Evolutionary conservation across 2,888 invertebrate genomes (phyloP).

Genomic region (Epinotia brunnichana): DNA sequence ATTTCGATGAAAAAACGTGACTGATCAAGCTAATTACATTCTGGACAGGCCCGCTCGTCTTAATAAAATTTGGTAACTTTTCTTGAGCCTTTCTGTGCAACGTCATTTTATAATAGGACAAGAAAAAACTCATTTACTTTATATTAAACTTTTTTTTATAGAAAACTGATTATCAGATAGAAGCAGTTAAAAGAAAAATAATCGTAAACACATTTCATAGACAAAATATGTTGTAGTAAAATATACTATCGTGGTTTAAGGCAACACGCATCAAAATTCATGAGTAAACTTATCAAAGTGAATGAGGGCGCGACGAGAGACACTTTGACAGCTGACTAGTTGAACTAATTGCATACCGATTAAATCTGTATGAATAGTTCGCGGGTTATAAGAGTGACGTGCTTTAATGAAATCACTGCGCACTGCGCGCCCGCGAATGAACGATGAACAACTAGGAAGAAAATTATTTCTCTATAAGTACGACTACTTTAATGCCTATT

Average conservation of each 20-base stretch:
- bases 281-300: conserved; percentile 18
- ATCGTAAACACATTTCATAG: not conserved
- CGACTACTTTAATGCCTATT: too few relatives aligned
- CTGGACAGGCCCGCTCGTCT: conserved; percentile 37
- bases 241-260: conserved; percentile 5
- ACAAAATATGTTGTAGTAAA: not conserved
- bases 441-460: not conserved
- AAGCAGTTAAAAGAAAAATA: not conserved
- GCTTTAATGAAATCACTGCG: conserved; percentile 28
- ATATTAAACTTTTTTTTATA: conserved; percentile 5
- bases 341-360: conserved; percentile 37
- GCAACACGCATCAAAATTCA: conserved; percentile 12
- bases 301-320: conserved; percentile 18
- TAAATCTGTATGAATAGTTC: conserved; percentile 36
- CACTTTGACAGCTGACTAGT: conserved; percentile 35
- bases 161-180: not conserved
- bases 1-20: conserved; percentile 53
- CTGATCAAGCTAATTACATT: conserved; percentile 52
- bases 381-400: conserved; percentile 17
- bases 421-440: not conserved
- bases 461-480: not conserved
- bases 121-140: conserved; percentile 28
- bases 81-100: conserved; percentile 30
- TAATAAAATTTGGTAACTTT: conserved; percentile 42
- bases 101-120: conserved; percentile 28